Evolutionary conservation across 2,113 vertebrate genomes (phyloP), one percentile per base, ranked within the genome.

Genomic region (Sebastes fasciatus): DNA sequence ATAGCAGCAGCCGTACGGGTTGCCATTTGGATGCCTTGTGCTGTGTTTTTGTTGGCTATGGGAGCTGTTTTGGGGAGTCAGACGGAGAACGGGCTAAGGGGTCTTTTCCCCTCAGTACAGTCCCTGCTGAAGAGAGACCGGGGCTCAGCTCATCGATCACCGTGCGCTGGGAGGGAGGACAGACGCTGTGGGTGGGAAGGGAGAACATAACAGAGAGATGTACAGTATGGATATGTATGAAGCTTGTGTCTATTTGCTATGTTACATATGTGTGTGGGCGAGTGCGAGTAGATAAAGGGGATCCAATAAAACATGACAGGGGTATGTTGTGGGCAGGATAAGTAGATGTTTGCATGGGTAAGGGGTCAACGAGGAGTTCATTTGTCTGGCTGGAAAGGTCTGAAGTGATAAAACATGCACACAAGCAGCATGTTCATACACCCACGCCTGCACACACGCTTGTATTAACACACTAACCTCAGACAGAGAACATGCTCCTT

Each of bases 1-100:
- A 92, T 89, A 90, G 92, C 86, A 79, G 90, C 75, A 23, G 86
- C 84, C 52, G 26, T 75, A 61, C 55, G 67, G 79, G 71, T 87
- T 87, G 83, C 88, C 87, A 86, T 91, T 92, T 83, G 79, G 86
- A 86, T 90, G 91, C 88, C 83, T 85, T 68, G 83, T 77, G 65
- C 23, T 14, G 49, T 95, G 92, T 96, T 96, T 94, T 90, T 93
- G 80, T 95, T 95, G 95, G 95, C 92, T 54, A 14, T 21, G 11
- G 16, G 67, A 60, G 80, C 75, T 93, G 92, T 92, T 93, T 92
- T 93, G 88, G 77, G 81, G 91, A 92, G 91, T 91, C 73, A 73
- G 87, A 88, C 80, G 69, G 84, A 89, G 79, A 86, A 65, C 87
- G 88, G 89, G 87, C 85, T 75, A 81, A 67, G 84, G 85, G 85